Evolutionary conservation across 2,888 invertebrate genomes (phyloP), one percentile per base, ranked within the genome.

Genomic region (Hartigia nigra): DNA sequence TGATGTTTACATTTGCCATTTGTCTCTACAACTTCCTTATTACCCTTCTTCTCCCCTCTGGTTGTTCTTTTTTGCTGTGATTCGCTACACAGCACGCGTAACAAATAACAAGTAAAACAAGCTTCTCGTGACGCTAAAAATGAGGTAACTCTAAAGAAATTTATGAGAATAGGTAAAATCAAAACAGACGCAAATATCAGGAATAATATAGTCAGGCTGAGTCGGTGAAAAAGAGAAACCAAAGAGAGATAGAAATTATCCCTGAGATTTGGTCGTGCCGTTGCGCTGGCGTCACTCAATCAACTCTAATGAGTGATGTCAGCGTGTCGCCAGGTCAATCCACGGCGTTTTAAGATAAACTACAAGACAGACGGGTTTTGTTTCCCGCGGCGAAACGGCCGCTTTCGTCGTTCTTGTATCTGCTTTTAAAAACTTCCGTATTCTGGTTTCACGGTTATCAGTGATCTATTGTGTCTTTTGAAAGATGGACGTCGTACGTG

Each of bases 271-370:
- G 55, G 55, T 55, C 55, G 55, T 55, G 55, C 55, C 75, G 31
- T 80, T 37, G 69, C 80, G 70, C 55, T 35, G 74, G 39, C 74
- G 76, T 31, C 36, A 85, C 84, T 86, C 86, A 90, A 90, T 84
- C 87, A 89, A 87, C 85, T 88, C 87, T 91, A 91, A 91, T 91
- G 89, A 90, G 89, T 91, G 90, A 91, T 91, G 90, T 91, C 91
- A 91, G 81, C 86, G 80, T 87, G 90, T 89, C 89, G 89, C 83
- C 88, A 87, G 89, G 90, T 91, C 91, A 90, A 91, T 90, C 88
- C 85, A 87, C 87, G 86, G 88, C 87, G 89, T 89, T 90, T 88
- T 87, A 88, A 90, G 90, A 89, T 84, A 88, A 89, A 86, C 86
- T 85, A 84, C 83, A 82, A 23, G 32, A 31, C 34, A 32, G 72